A percentile compares a stretch with the other conserved stretches of the same genome.
These are phyloP conservation scores for Argyrosomus japonicus DNA, from an alignment of 2,113 vertebrate genomes.

Conservation along the genomic window DNA sequence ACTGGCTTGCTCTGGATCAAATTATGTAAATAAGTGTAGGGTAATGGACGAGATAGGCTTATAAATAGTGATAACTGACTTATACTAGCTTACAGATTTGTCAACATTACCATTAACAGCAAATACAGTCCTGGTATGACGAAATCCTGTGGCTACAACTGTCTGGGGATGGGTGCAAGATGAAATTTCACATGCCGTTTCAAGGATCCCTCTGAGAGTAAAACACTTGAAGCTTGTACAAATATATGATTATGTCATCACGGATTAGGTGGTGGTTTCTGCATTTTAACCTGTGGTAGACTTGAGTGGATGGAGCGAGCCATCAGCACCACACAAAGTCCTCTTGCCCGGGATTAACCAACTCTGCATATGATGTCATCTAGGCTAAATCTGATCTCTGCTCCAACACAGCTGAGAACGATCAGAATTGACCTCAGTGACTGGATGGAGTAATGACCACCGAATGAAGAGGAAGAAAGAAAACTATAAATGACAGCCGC, in stretches of 20 bases:
- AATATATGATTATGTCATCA: conserved; percentile 73
- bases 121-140: conserved; percentile 26
- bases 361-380: conserved; percentile 70
- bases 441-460: conserved; percentile 13
- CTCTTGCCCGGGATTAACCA: conserved; percentile 74
- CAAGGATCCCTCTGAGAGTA: conserved; percentile 41
- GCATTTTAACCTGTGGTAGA: conserved; percentile 53
- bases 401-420: conserved; percentile 53
- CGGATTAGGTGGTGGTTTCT: conserved; percentile 53
- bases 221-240: conserved; percentile 59
- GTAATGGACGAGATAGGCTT: neutral
- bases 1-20: neutral
- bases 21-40: neutral
- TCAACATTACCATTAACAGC: conserved; percentile 21
- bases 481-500: conserved; percentile 12
- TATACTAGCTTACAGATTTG: conserved; percentile 38
- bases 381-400: conserved; percentile 68
- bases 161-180: conserved; percentile 20
- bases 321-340: conserved; percentile 50
- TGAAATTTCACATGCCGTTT: conserved; percentile 55
- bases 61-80: conserved; percentile 25
- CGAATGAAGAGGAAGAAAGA: conserved; percentile 6
- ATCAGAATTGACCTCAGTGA: conserved; percentile 40
- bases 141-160: conserved; percentile 45
- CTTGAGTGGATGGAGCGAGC: conserved; percentile 33